Evolutionary conservation across 2,888 invertebrate species (phyloP).

Genomic region (Pyrrhia umbra): DNA sequence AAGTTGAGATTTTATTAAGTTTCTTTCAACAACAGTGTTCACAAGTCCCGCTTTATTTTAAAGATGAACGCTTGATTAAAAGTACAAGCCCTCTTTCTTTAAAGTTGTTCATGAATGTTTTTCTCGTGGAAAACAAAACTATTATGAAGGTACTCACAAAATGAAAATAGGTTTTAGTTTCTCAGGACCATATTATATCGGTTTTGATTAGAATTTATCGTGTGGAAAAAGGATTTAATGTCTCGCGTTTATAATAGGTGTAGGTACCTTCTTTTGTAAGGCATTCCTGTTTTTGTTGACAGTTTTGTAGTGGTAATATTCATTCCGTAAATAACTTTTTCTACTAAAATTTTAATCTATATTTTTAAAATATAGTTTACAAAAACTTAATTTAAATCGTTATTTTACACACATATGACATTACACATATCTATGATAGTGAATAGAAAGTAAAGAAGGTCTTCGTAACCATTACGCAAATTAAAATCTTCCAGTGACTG

Average conservation of each 20-base stretch:
- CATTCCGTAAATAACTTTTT: too few species aligned
- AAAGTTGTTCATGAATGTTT: neutral
- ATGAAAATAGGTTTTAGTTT: neutral
- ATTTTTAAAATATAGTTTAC: too few species aligned
- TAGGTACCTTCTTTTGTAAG: neutral
- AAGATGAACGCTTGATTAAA: conserved; percentile 19
- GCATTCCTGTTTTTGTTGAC: neutral
- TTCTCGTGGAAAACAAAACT: neutral
- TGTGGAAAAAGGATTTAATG: conserved; percentile 18
- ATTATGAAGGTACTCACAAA: neutral
- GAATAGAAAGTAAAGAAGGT: neutral
- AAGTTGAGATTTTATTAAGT: too few species aligned
- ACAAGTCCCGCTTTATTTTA: neutral
- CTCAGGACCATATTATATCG: neutral
- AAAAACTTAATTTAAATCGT: too few species aligned
- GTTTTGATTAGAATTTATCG: conserved; percentile 9
- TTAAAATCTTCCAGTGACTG: neutral
- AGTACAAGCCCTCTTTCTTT: neutral
- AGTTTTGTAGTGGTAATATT: too few species aligned
- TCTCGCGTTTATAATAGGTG: neutral
- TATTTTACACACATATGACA: too few species aligned
- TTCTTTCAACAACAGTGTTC: too few species aligned
- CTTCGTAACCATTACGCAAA: conserved; percentile 2
- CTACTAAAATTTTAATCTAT: too few species aligned
- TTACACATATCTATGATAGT: too few species aligned